phyloP scores from a whole-genome alignment of 2,888 invertebrate species.

The Microctonus hyperodae region DNA sequence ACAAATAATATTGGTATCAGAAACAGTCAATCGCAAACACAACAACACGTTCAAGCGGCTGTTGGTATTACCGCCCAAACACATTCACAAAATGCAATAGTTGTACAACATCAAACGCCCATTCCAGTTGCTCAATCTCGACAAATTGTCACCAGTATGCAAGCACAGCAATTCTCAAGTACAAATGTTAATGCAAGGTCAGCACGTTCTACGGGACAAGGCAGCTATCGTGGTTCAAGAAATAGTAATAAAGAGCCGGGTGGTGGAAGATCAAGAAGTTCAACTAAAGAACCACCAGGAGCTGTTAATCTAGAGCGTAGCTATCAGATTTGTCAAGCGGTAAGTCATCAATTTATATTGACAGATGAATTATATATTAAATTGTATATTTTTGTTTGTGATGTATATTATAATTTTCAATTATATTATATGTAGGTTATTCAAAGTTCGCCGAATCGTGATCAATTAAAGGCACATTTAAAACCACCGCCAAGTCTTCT shows the following conservation, averaged over 20 bases:
- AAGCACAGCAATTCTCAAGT: constrained; percentile 47
- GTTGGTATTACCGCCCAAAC: constrained; percentile 44
- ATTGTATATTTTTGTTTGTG: constrained; percentile 3
- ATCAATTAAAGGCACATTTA: constrained; percentile 83
- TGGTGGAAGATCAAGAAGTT: constrained; percentile 61
- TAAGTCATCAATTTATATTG: constrained; percentile 53
- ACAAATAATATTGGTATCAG: constrained; percentile 37
- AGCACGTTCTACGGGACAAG: constrained; percentile 51
- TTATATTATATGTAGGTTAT: constrained; percentile 71
- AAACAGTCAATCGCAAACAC: constrained; percentile 37
- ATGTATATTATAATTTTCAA: constrained; percentile 3
- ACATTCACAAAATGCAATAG: constrained; percentile 51
- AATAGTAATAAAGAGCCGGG: constrained; percentile 55
- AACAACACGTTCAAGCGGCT: constrained; percentile 39
- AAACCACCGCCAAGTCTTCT: constrained; percentile 85
- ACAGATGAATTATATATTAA: not conserved
- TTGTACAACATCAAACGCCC: constrained; percentile 53
- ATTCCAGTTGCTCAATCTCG: constrained; percentile 45
- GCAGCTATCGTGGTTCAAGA: constrained; percentile 52
- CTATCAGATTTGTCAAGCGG: constrained; percentile 92
- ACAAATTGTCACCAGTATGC: constrained; percentile 43
- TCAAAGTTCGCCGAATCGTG: constrained; percentile 91
- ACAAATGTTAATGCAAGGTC: constrained; percentile 50
- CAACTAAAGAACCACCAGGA: constrained; percentile 84
- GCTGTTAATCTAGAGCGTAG: constrained; percentile 93